A percentile compares a stretch with the other conserved stretches of the same genome.
phyloP scores from a whole-genome alignment of 2,888 invertebrate genomes.

The Sclerodermus sp. region DNA sequence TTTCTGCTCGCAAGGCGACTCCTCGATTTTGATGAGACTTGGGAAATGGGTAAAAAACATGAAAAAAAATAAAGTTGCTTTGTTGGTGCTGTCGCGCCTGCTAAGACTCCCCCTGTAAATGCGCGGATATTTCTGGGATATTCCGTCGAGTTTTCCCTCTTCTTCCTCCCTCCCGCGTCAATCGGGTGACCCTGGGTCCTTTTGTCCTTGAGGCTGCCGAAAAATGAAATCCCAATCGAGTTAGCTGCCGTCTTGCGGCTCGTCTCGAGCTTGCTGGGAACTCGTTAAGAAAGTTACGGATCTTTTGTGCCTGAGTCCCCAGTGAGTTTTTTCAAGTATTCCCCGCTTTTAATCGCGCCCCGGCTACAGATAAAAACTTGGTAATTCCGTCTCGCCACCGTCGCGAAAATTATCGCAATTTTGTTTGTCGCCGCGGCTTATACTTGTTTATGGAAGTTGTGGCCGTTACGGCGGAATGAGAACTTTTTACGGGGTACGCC shows the following conservation, averaged over 20 bases:
- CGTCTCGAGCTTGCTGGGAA: conserved; percentile 3
- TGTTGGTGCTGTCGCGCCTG: too few relatives aligned
- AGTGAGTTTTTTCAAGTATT: neutral
- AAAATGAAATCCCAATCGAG: conserved; percentile 29
- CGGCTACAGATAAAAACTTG: conserved; percentile 9
- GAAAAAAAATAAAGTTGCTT: too few relatives aligned
- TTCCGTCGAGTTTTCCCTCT: too few relatives aligned
- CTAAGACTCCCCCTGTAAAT: too few relatives aligned
- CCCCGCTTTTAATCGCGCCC: conserved; percentile 12
- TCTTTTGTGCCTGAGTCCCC: conserved; percentile 7
- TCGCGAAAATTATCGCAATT: conserved; percentile 10
- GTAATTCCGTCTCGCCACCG: conserved; percentile 4
- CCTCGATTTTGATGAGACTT: too few relatives aligned
- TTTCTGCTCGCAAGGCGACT: too few relatives aligned
- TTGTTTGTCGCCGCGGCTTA: conserved; percentile 3
- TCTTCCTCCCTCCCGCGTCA: too few relatives aligned
- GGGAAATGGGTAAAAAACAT: too few relatives aligned
- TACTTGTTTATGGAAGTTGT: neutral
- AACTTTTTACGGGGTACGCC: too few relatives aligned
- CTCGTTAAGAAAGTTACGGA: conserved; percentile 24
- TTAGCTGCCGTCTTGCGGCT: conserved; percentile 11
- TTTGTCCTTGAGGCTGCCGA: conserved; percentile 4
- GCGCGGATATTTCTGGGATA: too few relatives aligned
- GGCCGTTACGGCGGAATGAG: too few relatives aligned
- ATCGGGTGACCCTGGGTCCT: neutral